phyloP scores from a whole-genome alignment of 1,140 invertebrate species.

The Saccostrea cuccullata region DNA sequence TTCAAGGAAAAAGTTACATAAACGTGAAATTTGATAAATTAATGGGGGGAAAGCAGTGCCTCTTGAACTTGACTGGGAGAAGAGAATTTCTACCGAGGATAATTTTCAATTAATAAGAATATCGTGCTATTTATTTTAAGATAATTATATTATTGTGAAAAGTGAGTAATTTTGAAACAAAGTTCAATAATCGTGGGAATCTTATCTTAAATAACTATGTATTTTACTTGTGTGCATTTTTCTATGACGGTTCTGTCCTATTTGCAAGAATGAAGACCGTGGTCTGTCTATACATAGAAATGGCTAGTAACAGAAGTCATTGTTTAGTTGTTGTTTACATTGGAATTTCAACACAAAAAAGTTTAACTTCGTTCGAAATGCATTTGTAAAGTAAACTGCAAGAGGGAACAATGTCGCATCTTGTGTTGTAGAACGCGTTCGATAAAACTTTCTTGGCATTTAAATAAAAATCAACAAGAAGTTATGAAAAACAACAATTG shows the following conservation, averaged over 20 bases:
- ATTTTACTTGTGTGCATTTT: too few relatives aligned
- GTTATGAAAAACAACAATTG: not conserved
- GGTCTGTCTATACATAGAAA: not conserved
- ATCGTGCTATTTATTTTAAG: not conserved
- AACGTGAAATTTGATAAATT: constrained; percentile 2
- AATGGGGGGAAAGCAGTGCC: not conserved
- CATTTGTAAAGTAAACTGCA: not conserved
- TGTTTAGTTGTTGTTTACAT: not conserved
- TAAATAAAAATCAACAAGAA: constrained; percentile 18
- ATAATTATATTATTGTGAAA: not conserved
- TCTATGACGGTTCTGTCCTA: not conserved
- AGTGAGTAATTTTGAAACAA: not conserved
- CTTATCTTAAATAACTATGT: not conserved
- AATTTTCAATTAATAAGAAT: not conserved
- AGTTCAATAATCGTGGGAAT: not conserved
- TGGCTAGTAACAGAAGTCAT: not conserved
- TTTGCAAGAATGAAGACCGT: constrained; percentile 5
- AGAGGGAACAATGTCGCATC: not conserved
- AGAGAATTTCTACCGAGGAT: not conserved
- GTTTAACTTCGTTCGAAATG: not conserved
- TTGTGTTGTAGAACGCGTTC: not conserved
- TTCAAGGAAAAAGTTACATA: not conserved
- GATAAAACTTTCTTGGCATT: not conserved
- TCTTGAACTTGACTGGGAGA: not conserved
- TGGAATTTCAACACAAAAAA: constrained; percentile 9